Percentiles rank a stretch among this genome's conserved stretches.
Evolutionary conservation across 1,140 invertebrate genomes (phyloP).

Genomic region (Papilio aristodemus): DNA sequence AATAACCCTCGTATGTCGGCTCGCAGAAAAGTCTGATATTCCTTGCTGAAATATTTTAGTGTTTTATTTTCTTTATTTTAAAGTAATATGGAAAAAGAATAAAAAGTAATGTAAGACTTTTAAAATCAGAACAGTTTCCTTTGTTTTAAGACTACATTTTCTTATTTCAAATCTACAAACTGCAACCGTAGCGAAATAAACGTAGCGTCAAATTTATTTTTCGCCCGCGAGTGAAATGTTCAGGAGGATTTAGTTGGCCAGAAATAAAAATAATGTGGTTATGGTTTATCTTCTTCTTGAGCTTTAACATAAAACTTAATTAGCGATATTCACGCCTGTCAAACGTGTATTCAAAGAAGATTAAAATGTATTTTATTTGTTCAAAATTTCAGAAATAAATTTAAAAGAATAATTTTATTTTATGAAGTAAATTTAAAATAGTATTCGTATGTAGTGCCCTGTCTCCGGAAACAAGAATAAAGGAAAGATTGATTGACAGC

Average conservation of each 20-base stretch:
- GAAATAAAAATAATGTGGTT: background rate
- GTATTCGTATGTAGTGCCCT: background rate
- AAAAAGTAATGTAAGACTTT: background rate
- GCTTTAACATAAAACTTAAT: too few relatives aligned
- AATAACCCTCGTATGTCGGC: too few relatives aligned
- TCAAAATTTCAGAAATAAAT: background rate
- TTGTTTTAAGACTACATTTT: background rate
- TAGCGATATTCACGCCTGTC: too few relatives aligned
- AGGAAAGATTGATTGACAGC: conserved; percentile 15
- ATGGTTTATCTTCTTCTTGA: background rate
- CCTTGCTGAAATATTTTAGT: too few relatives aligned
- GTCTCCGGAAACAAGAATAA: conserved; percentile 10
- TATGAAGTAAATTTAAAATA: background rate
- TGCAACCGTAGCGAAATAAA: conserved; percentile 12
- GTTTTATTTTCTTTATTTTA: too few relatives aligned
- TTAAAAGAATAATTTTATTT: background rate
- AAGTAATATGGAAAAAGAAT: too few relatives aligned
- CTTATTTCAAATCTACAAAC: conserved; percentile 8
- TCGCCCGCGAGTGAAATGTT: background rate
- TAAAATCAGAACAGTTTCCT: background rate
- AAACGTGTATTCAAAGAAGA: too few relatives aligned
- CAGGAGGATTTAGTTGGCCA: conserved; percentile 6
- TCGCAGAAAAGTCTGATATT: too few relatives aligned
- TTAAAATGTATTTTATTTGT: background rate
- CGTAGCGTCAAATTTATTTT: conserved; percentile 21